These are phyloP conservation scores for Camelus bactrianus DNA, from an alignment of 2,113 vertebrate genomes.

Conservation along the genomic window DNA sequence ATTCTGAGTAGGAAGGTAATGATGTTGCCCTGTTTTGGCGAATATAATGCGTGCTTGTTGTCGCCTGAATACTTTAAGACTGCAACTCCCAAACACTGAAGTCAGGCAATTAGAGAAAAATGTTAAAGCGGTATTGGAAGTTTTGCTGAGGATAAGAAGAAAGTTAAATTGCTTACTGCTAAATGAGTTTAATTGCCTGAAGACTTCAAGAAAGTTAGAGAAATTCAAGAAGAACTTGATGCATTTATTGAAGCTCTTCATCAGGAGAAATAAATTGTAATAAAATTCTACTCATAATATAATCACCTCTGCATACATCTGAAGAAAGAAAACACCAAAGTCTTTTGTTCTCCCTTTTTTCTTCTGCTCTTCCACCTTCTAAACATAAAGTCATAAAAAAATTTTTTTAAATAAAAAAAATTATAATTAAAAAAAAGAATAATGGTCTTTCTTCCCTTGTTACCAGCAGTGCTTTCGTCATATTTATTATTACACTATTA, in stretches of 20 bases:
- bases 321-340: conserved; percentile 72
- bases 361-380: conserved; percentile 54
- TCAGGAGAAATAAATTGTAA: conserved; percentile 93
- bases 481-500: background rate
- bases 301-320: conserved; percentile 53
- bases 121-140: conserved; percentile 97
- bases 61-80: conserved; percentile 96
- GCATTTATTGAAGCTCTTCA: conserved; percentile 99
- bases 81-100: conserved; percentile 98
- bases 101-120: conserved; percentile 93
- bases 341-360: conserved; percentile 75
- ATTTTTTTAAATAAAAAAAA: background rate
- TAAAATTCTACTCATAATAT: conserved; percentile 59
- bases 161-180: conserved; percentile 93
- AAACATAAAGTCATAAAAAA: conserved; percentile 68
- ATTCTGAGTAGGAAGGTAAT: conserved; percentile 95
- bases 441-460: background rate
- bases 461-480: background rate
- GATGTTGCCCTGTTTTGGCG: conserved; percentile 98
- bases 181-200: conserved; percentile 96
- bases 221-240: conserved; percentile 99
- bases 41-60: conserved; percentile 97
- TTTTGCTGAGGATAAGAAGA: conserved; percentile 95
- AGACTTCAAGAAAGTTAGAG: conserved; percentile 98
- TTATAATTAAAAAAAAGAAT: background rate